Evolutionary conservation across 2,797 vertebrate genomes (phyloP).

Genomic region (Diplodus puntazzo): DNA sequence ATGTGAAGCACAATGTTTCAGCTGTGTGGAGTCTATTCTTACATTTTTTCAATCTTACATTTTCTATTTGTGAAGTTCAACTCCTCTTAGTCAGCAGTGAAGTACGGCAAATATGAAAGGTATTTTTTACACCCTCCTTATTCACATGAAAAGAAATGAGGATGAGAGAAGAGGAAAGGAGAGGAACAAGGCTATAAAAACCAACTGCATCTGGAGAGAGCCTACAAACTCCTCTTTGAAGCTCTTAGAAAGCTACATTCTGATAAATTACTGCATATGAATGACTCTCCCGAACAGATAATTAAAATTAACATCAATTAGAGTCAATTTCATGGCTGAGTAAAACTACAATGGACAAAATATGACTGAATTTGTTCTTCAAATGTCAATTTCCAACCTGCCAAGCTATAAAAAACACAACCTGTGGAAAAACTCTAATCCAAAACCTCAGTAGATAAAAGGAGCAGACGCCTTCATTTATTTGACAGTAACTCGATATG

Average conservation of each 20-base stretch:
- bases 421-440: background rate
- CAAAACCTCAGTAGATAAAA: conserved; percentile 27
- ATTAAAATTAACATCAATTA: conserved; percentile 1
- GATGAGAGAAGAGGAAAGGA: conserved; percentile 13
- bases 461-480: conserved; percentile 9
- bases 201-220: conserved; percentile 9
- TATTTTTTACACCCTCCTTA: background rate
- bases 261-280: conserved; percentile 9
- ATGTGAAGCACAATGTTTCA: background rate
- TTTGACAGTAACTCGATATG: conserved; percentile 11
- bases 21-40: conserved; percentile 9
- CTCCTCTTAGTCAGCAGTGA: conserved; percentile 20
- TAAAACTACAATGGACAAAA: conserved; percentile 21
- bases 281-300: background rate
- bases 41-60: conserved; percentile 19
- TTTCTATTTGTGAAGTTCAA: background rate
- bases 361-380: conserved; percentile 1
- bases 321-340: background rate
- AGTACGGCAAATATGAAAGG: conserved; percentile 13
- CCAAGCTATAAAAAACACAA: conserved; percentile 16
- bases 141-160: conserved; percentile 29
- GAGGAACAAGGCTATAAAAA: conserved; percentile 15
- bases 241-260: conserved; percentile 7
- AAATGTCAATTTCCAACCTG: conserved; percentile 7
- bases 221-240: background rate